Evolutionary conservation across 2,113 vertebrate genomes (phyloP).

Genomic region (Galemys pyrenaicus): DNA sequence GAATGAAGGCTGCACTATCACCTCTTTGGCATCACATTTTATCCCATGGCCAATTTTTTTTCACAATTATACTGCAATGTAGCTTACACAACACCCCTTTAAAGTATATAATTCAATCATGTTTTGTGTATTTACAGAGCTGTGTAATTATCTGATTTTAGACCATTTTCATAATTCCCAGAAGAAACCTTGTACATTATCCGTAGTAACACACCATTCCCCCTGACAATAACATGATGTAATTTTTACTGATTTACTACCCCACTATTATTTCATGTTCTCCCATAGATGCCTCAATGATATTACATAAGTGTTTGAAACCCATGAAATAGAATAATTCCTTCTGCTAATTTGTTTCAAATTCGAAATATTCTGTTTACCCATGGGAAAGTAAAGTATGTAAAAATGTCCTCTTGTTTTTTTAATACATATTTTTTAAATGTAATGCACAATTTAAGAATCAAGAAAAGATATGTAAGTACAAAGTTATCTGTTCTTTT

Average conservation of each 20-base stretch:
- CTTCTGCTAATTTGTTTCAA: slow-evolving; percentile 29
- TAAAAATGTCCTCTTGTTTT: not conserved
- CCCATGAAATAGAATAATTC: not conserved
- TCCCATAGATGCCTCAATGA: not conserved
- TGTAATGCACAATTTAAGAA: not conserved
- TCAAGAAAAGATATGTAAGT: not conserved
- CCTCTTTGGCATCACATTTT: not conserved
- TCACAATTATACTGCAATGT: not conserved
- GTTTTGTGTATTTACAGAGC: not conserved
- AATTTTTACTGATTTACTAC: not conserved
- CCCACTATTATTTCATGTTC: not conserved
- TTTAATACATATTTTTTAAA: not conserved
- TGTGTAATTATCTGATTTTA: not conserved
- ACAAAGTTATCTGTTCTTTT: not conserved
- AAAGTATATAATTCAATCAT: not conserved
- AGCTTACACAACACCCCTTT: not conserved
- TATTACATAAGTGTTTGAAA: not conserved
- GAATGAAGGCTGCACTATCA: not conserved
- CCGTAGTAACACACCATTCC: not conserved
- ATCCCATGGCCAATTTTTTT: not conserved
- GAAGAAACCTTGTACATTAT: not conserved
- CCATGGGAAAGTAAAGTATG: not conserved
- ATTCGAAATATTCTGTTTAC: not conserved
- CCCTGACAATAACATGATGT: not conserved
- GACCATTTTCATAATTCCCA: not conserved